Conservation (phyloP, 2,113 vertebrate species). For the Grammomys dolichurus region DNA sequence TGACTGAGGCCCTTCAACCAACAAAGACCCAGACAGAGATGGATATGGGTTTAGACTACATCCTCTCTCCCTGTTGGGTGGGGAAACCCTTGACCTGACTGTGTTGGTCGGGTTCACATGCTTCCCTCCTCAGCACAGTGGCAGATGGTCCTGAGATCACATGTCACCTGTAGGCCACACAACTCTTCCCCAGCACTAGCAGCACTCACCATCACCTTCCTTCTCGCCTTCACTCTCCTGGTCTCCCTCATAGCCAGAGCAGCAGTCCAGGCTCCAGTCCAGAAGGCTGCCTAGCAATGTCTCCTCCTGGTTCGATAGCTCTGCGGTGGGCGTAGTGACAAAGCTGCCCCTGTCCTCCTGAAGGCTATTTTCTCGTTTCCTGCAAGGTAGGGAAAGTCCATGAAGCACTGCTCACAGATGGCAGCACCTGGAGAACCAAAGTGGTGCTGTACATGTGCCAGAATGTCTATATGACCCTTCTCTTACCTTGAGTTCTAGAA, state of each 20-base stretch:
- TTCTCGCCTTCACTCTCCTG: slow-evolving; percentile 95
- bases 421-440: not conserved
- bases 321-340: slow-evolving; percentile 95
- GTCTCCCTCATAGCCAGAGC: slow-evolving; percentile 96
- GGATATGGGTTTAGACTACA: not conserved
- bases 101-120: not conserved
- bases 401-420: not conserved
- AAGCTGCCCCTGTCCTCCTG: slow-evolving; percentile 93
- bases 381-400: slow-evolving; percentile 67
- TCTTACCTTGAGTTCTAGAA: not conserved
- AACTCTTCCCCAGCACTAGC: too few relatives aligned
- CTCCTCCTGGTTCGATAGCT: slow-evolving; percentile 97
- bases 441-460: not conserved
- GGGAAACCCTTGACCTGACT: not conserved
- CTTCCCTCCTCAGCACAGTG: not conserved
- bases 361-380: slow-evolving; percentile 92
- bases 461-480: accelerated
- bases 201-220: slow-evolving; percentile 92
- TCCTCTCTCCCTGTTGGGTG: not conserved
- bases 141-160: not conserved
- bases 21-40: not conserved
- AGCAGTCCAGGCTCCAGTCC: slow-evolving; percentile 97
- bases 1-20: not conserved
- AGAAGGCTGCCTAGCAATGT: slow-evolving; percentile 94
- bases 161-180: accelerated